phyloP scores from a whole-genome alignment of 1,140 invertebrate species.

The Elymnias hypermnestra region DNA sequence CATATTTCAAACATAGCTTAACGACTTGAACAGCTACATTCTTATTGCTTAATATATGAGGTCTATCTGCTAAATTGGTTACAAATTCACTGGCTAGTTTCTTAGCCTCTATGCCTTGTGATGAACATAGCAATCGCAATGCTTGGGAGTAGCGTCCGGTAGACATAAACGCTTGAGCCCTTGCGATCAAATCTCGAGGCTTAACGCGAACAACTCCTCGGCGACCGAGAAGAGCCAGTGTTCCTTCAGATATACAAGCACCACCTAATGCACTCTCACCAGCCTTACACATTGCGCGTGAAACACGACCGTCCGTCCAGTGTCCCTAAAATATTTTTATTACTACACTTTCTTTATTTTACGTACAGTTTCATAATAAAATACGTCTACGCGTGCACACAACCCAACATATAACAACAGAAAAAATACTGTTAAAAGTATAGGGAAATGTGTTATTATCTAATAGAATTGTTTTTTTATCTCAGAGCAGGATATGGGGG shows the following conservation, averaged over 20 bases:
- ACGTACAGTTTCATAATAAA: no score
- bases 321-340: slow-evolving; percentile 83
- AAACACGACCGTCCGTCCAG: slow-evolving; percentile 82
- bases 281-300: slow-evolving; percentile 76
- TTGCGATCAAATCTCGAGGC: slow-evolving; percentile 78
- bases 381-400: no score
- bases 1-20: slow-evolving; percentile 51
- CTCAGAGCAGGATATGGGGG: no score
- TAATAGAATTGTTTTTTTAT: no score
- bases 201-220: slow-evolving; percentile 90
- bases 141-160: slow-evolving; percentile 81
- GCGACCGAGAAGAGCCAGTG: slow-evolving; percentile 90
- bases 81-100: slow-evolving; percentile 40
- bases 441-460: no score
- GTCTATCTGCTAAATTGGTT: slow-evolving; percentile 41
- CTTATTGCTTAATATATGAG: slow-evolving; percentile 49
- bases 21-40: slow-evolving; percentile 48
- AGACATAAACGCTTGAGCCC: slow-evolving; percentile 41
- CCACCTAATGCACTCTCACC: slow-evolving; percentile 81
- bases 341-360: no score
- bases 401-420: no score
- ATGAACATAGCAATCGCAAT: slow-evolving; percentile 51
- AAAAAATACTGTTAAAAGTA: no score
- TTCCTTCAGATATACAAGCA: slow-evolving; percentile 86
- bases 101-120: slow-evolving; percentile 34